These are phyloP conservation scores for Novumbra hubbsi DNA, from an alignment of 2,797 vertebrate species.

Conservation along the genomic window DNA sequence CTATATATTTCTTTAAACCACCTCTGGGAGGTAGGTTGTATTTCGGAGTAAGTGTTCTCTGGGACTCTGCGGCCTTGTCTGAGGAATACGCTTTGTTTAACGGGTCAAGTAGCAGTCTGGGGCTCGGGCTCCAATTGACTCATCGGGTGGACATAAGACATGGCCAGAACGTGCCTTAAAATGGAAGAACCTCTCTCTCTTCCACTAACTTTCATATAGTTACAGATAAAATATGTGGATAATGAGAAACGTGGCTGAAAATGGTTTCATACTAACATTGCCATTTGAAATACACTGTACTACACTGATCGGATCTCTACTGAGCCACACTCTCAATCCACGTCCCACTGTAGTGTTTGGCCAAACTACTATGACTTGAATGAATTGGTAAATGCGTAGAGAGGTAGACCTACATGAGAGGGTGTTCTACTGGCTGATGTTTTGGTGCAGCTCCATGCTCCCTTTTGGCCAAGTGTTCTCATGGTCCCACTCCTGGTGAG, in stretches of 20 bases:
- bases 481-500: conserved; percentile 43
- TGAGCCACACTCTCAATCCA: neutral
- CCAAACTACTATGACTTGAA: conserved; percentile 29
- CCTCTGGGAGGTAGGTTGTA: conserved; percentile 30
- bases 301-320: neutral
- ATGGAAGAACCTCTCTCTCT: conserved; percentile 34
- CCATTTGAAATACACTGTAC: neutral
- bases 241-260: neutral
- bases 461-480: neutral
- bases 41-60: conserved; percentile 35
- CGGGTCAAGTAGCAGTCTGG: conserved; percentile 56
- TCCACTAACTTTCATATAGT: neutral
- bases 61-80: conserved; percentile 64
- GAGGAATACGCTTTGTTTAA: conserved; percentile 55
- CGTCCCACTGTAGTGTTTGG: neutral
- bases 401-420: conserved; percentile 18
- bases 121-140: conserved; percentile 52
- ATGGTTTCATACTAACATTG: neutral
- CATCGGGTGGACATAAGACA: conserved; percentile 49
- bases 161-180: conserved; percentile 66
- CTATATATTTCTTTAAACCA: conserved; percentile 29
- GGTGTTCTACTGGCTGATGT: conserved; percentile 9
- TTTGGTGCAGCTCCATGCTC: conserved; percentile 33
- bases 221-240: neutral
- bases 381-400: conserved; percentile 19